phyloP scores from a whole-genome alignment of 2,797 vertebrate genomes.

The Anguilla megastoma region DNA sequence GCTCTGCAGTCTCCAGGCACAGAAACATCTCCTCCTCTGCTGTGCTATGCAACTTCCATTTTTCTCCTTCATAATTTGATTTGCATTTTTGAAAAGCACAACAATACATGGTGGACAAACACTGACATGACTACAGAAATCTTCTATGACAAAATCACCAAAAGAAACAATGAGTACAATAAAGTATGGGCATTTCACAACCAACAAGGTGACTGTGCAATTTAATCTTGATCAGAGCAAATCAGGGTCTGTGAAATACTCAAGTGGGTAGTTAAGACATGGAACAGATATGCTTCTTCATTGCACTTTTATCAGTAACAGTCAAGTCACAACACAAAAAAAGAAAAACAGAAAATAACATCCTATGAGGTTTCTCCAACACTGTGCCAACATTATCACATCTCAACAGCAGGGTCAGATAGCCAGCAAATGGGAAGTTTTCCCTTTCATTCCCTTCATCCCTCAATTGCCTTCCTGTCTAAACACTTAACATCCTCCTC shows the following conservation, averaged over 20 bases:
- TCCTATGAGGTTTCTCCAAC: background rate
- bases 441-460: background rate
- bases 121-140: constrained; percentile 14
- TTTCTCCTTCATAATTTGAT: constrained; percentile 16
- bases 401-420: background rate
- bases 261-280: background rate
- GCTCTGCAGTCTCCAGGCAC: background rate
- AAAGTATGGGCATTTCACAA: constrained; percentile 10
- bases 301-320: constrained; percentile 67
- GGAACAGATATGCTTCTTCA: constrained; percentile 51
- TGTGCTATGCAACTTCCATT: constrained; percentile 2
- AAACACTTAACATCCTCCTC: constrained; percentile 2
- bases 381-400: background rate
- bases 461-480: background rate
- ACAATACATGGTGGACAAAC: background rate
- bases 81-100: background rate
- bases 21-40: background rate
- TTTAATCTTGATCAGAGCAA: background rate
- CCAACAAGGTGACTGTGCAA: background rate
- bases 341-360: constrained; percentile 33
- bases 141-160: background rate
- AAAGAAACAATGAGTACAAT: background rate
- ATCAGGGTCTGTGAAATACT: background rate
- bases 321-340: constrained; percentile 59
- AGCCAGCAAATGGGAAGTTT: background rate